Conservation (phyloP, 2,888 invertebrate species). For the Agrilus cyanescens region DNA sequence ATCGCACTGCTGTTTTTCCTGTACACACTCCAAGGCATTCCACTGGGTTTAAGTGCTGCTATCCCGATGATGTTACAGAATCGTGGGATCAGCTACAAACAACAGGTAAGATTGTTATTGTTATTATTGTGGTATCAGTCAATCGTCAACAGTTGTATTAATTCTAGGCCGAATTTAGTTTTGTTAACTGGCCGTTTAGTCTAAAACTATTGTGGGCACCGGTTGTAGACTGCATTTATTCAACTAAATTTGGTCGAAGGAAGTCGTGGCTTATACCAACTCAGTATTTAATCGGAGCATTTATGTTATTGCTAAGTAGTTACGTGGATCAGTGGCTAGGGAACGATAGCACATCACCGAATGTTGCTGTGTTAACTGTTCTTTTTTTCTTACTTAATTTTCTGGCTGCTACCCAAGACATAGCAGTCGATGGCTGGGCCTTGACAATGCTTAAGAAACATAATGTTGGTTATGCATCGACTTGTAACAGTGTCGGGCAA, state of each 20-base stretch:
- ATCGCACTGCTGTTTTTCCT: conserved; percentile 81
- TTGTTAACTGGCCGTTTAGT: conserved; percentile 86
- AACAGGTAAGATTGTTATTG: conserved; percentile 54
- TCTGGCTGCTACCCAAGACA: conserved; percentile 97
- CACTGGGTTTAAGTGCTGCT: conserved; percentile 85
- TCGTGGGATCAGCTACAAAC: conserved; percentile 82
- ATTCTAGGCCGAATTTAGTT: conserved; percentile 78
- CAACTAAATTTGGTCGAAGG: conserved; percentile 72
- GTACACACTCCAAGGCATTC: conserved; percentile 91
- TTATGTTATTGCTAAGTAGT: conserved; percentile 78
- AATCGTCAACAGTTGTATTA: conserved; percentile 8
- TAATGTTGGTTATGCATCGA: conserved; percentile 97
- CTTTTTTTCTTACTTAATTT: conserved; percentile 89
- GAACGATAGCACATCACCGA: conserved; percentile 45
- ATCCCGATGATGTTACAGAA: conserved; percentile 94
- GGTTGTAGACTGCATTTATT: conserved; percentile 87
- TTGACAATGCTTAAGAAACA: conserved; percentile 93
- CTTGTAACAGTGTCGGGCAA: conserved; percentile 97
- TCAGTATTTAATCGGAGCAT: conserved; percentile 80
- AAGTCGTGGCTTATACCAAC: conserved; percentile 94
- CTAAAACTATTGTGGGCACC: conserved; percentile 97
- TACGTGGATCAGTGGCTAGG: conserved; percentile 70
- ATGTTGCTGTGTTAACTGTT: conserved; percentile 66
- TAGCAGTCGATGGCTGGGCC: conserved; percentile 99
- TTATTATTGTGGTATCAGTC: too few relatives aligned